Base-by-base conservation (phyloP, 1,140 invertebrate species). In the Ganaspis sp. region DNA sequence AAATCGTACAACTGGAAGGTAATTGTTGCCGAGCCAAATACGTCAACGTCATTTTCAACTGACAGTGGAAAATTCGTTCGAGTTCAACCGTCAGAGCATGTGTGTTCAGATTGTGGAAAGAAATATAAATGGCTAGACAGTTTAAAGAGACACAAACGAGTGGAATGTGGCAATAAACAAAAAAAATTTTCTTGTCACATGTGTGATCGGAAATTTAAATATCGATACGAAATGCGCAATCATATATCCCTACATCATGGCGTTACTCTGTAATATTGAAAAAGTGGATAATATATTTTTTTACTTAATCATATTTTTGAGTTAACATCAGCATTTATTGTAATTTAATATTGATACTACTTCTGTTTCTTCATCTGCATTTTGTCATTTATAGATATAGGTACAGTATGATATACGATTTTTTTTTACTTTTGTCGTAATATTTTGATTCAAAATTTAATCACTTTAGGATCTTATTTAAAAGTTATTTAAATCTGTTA, bases 81-180 rank as follows among this genome's bases (percentile, higher is more conserved):
- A 5, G 70, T 81, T 9, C 54, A 74, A 4, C 77, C 79, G 15
- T 70, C 82, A 6, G 75, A 79, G 6, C 83, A 87, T 37, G 38
- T 86, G 1, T 90, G 87, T 70, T 74, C 76, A 3, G 58, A 75
- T 34, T 93, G 92, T 69, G 91, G 90, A 1, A 91, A 91, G 72
- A 85, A 80, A n/a, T 93, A 93, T 83, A 91, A 92, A 71, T 91
- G 92, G 85, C 81, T 88, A 23, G 90, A 91, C 49, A 92, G 92
- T 77, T 79, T 93, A 9, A 88, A 86, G 34, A 88, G 92, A 15
- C 93, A 93, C 78, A 87, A 91, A 72, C 87, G 92, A 9, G 92
- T 93, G n/a, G 92, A 93, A 69, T 93, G 93, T 54, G 92, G 92
- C 1, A 89, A 92, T 23, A 92, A 93, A 73, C 89, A 86, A 9